phyloP scores from a whole-genome alignment of 2,888 invertebrate genomes.

The Netelia melanura region DNA sequence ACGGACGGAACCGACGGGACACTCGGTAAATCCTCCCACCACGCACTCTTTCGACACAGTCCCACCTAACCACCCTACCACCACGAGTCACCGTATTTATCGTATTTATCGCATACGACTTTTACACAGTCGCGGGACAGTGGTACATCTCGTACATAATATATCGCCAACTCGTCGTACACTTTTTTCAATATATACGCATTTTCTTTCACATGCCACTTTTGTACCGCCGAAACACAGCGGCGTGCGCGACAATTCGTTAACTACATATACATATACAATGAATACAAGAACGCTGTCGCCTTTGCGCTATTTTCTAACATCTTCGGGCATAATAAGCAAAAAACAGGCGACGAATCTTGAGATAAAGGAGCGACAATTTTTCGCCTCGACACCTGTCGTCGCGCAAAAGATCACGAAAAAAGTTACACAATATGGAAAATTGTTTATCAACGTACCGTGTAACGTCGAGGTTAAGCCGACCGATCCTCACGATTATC shows the following conservation, averaged over 20 bases:
- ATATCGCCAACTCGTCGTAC: not conserved
- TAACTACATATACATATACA: not conserved
- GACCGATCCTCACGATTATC: slow-evolving; percentile 72
- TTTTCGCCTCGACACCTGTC: slow-evolving; percentile 18
- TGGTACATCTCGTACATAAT: slow-evolving; percentile 6
- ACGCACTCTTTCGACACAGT: not conserved
- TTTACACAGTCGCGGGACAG: slow-evolving; percentile 31
- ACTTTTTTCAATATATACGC: too few species aligned
- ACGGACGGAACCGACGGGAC: not conserved
- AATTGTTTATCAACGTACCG: slow-evolving; percentile 69
- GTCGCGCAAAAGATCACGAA: slow-evolving; percentile 57
- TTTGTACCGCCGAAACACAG: not conserved
- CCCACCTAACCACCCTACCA: not conserved
- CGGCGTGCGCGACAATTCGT: not conserved
- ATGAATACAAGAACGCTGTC: slow-evolving; percentile 40
- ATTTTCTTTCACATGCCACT: not conserved
- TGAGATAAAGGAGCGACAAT: not conserved
- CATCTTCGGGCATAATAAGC: not conserved
- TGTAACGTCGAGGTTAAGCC: slow-evolving; percentile 70
- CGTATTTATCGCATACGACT: slow-evolving; percentile 16
- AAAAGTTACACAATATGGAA: slow-evolving; percentile 71
- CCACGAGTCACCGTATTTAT: not conserved
- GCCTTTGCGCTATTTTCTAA: slow-evolving; percentile 25
- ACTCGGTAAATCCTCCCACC: not conserved
- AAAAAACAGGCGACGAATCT: slow-evolving; percentile 2